These are phyloP conservation scores for Lemur catta DNA, from an alignment of 2,797 vertebrate genomes.

Conservation along the genomic window DNA sequence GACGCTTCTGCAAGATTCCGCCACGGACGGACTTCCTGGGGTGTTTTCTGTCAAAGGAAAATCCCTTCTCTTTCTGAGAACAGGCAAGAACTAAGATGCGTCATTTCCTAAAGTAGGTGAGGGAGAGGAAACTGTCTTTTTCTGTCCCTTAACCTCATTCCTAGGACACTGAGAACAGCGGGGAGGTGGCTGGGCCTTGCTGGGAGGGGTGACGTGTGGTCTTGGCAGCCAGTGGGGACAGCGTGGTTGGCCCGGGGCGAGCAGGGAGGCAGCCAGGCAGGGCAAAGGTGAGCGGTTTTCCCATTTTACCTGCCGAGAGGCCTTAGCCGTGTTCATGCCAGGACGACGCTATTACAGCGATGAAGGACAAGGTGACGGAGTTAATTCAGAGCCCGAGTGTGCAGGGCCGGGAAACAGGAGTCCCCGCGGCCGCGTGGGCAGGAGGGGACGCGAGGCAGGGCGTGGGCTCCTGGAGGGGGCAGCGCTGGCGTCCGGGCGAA, in stretches of 20 bases:
- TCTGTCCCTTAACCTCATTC: background rate
- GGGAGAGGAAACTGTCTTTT: background rate
- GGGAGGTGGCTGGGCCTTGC: background rate
- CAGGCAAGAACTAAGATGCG: background rate
- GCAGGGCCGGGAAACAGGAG: background rate
- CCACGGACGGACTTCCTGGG: slow-evolving; percentile 38
- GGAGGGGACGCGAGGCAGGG: too few relatives aligned
- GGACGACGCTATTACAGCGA: background rate
- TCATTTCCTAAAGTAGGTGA: background rate
- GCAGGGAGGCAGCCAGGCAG: too few relatives aligned
- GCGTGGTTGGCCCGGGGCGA: too few relatives aligned
- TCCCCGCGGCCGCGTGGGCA: background rate
- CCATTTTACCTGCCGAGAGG: background rate
- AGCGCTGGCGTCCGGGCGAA: too few relatives aligned
- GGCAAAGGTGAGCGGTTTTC: background rate
- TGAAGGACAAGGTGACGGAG: background rate
- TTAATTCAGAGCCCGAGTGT: background rate
- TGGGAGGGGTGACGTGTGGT: background rate
- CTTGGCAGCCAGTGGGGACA: background rate
- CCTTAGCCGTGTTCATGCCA: background rate
- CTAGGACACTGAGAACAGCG: background rate
- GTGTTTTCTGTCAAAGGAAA: slow-evolving; percentile 32
- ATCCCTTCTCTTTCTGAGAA: background rate
- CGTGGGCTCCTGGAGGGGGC: too few relatives aligned
- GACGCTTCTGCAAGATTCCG: slow-evolving; percentile 24